Evolutionary conservation across 2,797 vertebrate species (phyloP), one percentile per base, ranked within the genome.

Genomic region (Emydoidea blandingii): DNA sequence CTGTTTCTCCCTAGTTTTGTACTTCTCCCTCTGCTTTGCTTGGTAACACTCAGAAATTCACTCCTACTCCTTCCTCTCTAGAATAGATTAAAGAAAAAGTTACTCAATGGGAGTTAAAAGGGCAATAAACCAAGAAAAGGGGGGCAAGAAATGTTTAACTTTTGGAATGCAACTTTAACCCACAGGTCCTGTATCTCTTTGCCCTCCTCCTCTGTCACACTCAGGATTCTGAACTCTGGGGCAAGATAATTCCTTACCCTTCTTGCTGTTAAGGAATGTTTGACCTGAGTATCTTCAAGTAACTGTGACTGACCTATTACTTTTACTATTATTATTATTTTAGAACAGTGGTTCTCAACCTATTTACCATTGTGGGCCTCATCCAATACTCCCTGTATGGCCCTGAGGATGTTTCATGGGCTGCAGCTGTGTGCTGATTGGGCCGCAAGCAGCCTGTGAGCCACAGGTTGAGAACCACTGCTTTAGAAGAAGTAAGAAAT

Each of bases 121-220:
- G 59, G 74, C 92, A 92, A 81, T 92, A 94, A 94, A 89, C 56
- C 90, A 94, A 93, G 44, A 90, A 93, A 96, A 87, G n/a, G 56
- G 54, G 44, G 74, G 59, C 37, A 89, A 89, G 34, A 65, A 78
- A 4, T 79, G 65, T 91, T 91, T 83, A 84, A 83, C 87, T 91
- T 95, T 95, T 91, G 54, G 54, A 92, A 80, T 89, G 65, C 54
- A 91, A 5, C 83, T 93, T 86, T 34, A 96, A 74, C 89, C 94
- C 86, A 84, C 53, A 95, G 87, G 62, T 96, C 65, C 93, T 82
- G 49, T 91, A 72, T 37, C 88, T 93, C 79, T 93, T 89, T 92
- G 72, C 49, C 85, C 92, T 92, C 27, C 18, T 95, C 0, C 62
- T 93, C 31, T 44, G 3, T 92, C 93, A 68, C 3, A 74, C 7